Base-by-base conservation (phyloP, 2,113 vertebrate genomes). In the Benitochromis conjunctus region DNA sequence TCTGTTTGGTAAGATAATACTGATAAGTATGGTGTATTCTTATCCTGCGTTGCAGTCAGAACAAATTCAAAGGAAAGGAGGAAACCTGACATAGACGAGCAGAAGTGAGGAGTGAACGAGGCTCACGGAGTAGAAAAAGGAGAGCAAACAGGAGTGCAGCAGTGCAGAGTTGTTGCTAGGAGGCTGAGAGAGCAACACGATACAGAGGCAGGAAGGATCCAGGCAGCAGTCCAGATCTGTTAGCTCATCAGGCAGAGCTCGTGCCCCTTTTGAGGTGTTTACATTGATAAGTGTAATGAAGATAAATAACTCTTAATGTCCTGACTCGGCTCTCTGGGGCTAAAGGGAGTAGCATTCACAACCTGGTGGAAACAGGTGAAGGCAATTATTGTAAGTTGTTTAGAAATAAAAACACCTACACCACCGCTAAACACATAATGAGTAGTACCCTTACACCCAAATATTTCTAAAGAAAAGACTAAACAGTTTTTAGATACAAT, bases 161-260 rank as follows among this genome's bases (percentile, higher is more conserved):
- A 64, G 87, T 21, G 82, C 85, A 80, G 54, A 71, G 80, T 54
- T 83, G 94, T 96, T 96, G 95, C 94, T 94, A 92, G 93, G 95
- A 93, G 77, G 80, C 93, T 6, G 80, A 86, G 57, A 76, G 69
- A 38, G 88, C 79, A 94, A 92, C 86, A 85, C 19, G 0, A 91
- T 88, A 81, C 86, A 89, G 77, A 90, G 74, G n/a, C 62, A 82
- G 87, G 81, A 85, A 80, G 83, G 54, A 90, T 18, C 57, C 18
- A 60, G 53, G 41, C 56, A 54, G 78, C 3, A 16, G 76, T 34
- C n/a, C 26, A 58, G 56, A 57, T 66, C 62, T 41, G 62, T 41
- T 41, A 41, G 64, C 43, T 18, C 14, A 18, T 80, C 66, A 74
- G 24, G 3, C 46, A 53, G 46, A 5, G 26, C 46, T 66, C 2